These are phyloP conservation scores for Tachysurus fulvidraco DNA, from an alignment of 2,113 vertebrate species.

Conservation along the genomic window DNA sequence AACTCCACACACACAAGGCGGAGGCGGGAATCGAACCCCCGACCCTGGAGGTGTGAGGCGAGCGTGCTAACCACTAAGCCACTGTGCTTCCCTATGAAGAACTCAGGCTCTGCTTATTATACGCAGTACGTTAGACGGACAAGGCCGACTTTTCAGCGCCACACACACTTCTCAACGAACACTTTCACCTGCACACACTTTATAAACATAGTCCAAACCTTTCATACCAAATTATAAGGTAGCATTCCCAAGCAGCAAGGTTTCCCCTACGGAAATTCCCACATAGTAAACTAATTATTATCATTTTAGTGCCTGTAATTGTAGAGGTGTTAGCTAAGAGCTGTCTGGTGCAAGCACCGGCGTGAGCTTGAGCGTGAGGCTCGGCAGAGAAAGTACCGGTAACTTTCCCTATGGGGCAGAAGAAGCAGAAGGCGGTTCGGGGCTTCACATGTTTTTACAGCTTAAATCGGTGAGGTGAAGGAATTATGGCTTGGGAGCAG, in stretches of 20 bases:
- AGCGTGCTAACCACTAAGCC: too few species aligned
- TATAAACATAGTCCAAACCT: slow-evolving; percentile 54
- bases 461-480: not conserved
- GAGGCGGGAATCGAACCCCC: too few species aligned
- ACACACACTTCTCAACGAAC: not conserved
- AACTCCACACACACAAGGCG: too few species aligned
- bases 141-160: not conserved
- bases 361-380: slow-evolving; percentile 27
- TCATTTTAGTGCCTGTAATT: slow-evolving; percentile 65
- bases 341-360: slow-evolving; percentile 58
- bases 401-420: not conserved
- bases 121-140: not conserved
- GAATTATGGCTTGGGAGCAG: not conserved
- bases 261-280: slow-evolving; percentile 70
- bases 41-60: too few species aligned
- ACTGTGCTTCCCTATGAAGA: too few species aligned
- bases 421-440: not conserved
- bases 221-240: slow-evolving; percentile 62
- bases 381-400: slow-evolving; percentile 38
- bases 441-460: slow-evolving; percentile 36
- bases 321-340: slow-evolving; percentile 52
- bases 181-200: slow-evolving; percentile 40
- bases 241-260: slow-evolving; percentile 56
- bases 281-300: slow-evolving; percentile 66
- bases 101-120: not conserved